These are phyloP conservation scores for Plutella xylostella DNA, from an alignment of 2,888 invertebrate species.

Conservation along the genomic window DNA sequence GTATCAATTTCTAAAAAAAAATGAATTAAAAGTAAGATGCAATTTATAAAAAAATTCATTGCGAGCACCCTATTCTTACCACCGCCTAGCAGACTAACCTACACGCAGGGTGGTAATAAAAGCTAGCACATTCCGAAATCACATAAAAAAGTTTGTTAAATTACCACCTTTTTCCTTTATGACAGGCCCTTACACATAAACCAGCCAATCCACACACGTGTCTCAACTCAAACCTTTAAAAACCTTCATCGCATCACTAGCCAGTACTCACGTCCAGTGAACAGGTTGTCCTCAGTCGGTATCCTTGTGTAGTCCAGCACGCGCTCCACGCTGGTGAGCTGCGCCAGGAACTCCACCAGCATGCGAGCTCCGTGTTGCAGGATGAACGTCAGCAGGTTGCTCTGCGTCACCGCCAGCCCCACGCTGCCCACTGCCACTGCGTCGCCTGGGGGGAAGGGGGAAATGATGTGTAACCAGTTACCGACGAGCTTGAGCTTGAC, in stretches of 20 bases:
- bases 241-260: too few species aligned
- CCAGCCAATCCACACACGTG: too few species aligned
- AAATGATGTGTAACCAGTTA: not conserved
- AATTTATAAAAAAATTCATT: slow-evolving; percentile 8
- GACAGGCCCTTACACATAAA: too few species aligned
- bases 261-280: slow-evolving; percentile 45
- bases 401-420: slow-evolving; percentile 75
- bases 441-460: slow-evolving; percentile 28
- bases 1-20: slow-evolving; percentile 53
- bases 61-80: too few species aligned
- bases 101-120: too few species aligned
- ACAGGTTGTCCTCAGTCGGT: slow-evolving; percentile 69
- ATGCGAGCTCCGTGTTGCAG: slow-evolving; percentile 85
- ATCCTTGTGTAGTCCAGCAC: slow-evolving; percentile 84
- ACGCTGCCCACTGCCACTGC: slow-evolving; percentile 68
- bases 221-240: too few species aligned
- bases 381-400: slow-evolving; percentile 70
- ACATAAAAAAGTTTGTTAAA: too few species aligned
- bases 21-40: not conserved
- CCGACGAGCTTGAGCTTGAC: too few species aligned
- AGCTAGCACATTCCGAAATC: too few species aligned
- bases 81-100: too few species aligned
- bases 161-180: too few species aligned
- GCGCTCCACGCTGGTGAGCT: slow-evolving; percentile 85
- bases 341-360: slow-evolving; percentile 83